These are phyloP conservation scores for Trichogramma dendrolimi DNA, from an alignment of 2,888 invertebrate genomes.

Conservation along the genomic window DNA sequence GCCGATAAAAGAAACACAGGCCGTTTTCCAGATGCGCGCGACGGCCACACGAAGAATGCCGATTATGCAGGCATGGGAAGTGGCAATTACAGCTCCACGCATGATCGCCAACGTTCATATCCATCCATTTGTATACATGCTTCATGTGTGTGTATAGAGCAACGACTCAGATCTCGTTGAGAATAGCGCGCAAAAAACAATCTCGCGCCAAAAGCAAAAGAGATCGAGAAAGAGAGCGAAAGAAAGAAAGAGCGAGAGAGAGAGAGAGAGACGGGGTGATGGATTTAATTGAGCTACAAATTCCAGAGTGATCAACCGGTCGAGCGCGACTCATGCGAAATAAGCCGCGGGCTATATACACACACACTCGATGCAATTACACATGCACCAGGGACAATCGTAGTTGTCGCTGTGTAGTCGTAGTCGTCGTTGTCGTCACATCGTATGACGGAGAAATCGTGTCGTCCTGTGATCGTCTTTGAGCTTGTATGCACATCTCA, in stretches of 20 bases:
- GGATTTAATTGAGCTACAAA: slow-evolving; percentile 52
- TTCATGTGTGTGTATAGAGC: too few relatives aligned
- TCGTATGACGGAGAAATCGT: too few relatives aligned
- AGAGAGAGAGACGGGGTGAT: slow-evolving; percentile 32
- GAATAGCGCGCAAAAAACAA: slow-evolving; percentile 11
- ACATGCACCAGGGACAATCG: too few relatives aligned
- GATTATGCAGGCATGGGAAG: slow-evolving; percentile 20
- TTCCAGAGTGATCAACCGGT: slow-evolving; percentile 50
- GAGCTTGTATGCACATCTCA: too few relatives aligned
- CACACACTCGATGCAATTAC: too few relatives aligned
- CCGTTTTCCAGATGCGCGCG: too few relatives aligned
- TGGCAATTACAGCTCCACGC: neutral
- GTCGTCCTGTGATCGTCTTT: too few relatives aligned
- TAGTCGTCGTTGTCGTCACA: too few relatives aligned
- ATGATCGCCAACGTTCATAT: too few relatives aligned
- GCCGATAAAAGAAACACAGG: too few relatives aligned
- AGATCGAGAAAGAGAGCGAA: slow-evolving; percentile 25
- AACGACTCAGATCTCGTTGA: neutral
- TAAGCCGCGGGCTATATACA: slow-evolving; percentile 31
- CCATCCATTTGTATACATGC: too few relatives aligned
- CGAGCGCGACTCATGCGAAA: slow-evolving; percentile 47
- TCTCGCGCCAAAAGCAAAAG: slow-evolving; percentile 19
- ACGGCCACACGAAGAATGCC: slow-evolving; percentile 13
- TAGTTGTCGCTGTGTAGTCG: too few relatives aligned
- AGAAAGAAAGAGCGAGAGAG: slow-evolving; percentile 34